Evolutionary conservation across 2,888 invertebrate genomes (phyloP).

Genomic region (Trilocha varians): DNA sequence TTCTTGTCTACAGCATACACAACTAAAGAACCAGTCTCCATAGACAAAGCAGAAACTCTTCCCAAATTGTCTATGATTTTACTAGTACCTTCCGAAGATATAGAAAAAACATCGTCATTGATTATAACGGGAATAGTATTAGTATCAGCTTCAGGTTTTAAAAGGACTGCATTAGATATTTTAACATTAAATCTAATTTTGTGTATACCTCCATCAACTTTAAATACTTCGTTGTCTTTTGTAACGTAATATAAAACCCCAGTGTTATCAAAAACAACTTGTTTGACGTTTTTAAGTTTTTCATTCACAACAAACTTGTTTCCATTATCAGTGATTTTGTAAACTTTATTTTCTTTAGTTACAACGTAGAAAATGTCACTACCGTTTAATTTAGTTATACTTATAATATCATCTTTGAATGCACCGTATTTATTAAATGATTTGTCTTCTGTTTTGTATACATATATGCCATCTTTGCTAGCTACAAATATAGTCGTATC

Average conservation of each 20-base stretch:
- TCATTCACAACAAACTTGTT: neutral
- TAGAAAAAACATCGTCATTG: neutral
- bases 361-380: constrained; percentile 7
- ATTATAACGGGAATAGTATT: neutral
- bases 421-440: constrained; percentile 7
- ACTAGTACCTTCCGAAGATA: neutral
- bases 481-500: constrained; percentile 5
- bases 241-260: neutral
- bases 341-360: constrained; percentile 2
- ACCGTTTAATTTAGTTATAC: constrained; percentile 4
- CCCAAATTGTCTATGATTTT: neutral
- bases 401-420: constrained; percentile 6
- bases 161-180: neutral
- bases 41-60: neutral
- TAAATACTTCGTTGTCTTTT: neutral
- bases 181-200: neutral
- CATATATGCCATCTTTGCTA: constrained; percentile 6
- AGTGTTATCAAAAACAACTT: neutral
- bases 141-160: neutral
- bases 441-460: constrained; percentile 2
- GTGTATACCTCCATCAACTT: neutral
- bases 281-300: neutral
- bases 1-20: neutral
- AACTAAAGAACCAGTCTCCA: neutral
- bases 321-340: constrained; percentile 7